Evolutionary conservation across 2,888 invertebrate genomes (phyloP), one percentile per base, ranked within the genome.

Genomic region (Neria commutata): DNA sequence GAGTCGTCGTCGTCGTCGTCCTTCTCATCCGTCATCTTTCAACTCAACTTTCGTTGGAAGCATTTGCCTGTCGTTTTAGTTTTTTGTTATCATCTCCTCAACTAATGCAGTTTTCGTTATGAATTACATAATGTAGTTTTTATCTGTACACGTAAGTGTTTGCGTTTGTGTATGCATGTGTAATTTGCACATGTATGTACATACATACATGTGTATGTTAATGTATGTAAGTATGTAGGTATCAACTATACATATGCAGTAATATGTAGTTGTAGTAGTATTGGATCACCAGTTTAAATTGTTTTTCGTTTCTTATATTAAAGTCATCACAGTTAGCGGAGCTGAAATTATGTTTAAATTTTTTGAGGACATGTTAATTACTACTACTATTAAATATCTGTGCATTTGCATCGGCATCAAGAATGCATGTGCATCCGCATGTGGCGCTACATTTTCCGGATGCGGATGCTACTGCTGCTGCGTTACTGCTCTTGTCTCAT

Each of bases 321-420:
- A 80, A 81, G 80, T 81, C 80, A 81, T 81, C 81, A 81, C 81
- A 81, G 81, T 81, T 81, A 80, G 81, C 81, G 80, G 81, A 81
- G 81, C 81, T 81, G 80, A 79, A 80, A 81, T 78, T 74, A 77
- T 77, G 74, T 75, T 76, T 75, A 79, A 74, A n/a, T n/a, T 77
- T 78, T 74, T 71, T 74, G 73, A 75, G 75, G 74, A 74, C 75
- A 74, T 8, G 29, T 6, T 29, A 6, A 29, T 8, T 8, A 29
- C 29, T 29, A 8, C 11, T 6, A 11, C 29, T 29, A 29, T 29
- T 8, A 29, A 29, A 29, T 33, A 33, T 33, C 8, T 33, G 14
- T 33, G 14, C 14, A 33, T 33, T 10, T 33, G 14, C 8, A 33
- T 57, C n/a, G n/a, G n/a, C n/a, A n/a, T n/a, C n/a, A n/a, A 50